Evolutionary conservation across 2,113 vertebrate genomes (phyloP).

Genomic region (Chaetodon auriga): DNA sequence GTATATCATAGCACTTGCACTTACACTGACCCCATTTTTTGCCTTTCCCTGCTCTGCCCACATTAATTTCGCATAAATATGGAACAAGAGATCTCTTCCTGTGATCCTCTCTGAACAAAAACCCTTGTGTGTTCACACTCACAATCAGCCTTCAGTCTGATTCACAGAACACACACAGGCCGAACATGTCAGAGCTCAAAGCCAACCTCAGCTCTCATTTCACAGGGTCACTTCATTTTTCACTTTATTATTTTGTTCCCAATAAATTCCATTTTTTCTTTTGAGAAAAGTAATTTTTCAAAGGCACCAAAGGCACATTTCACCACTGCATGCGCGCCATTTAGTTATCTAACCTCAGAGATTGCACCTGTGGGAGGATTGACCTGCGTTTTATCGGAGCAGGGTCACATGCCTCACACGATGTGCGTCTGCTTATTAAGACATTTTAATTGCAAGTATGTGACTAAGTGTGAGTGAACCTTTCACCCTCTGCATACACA

Average conservation of each 20-base stretch:
- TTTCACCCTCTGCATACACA: neutral
- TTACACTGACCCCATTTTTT: conserved; percentile 24
- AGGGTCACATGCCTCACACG: neutral
- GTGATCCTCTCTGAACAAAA: conserved; percentile 52
- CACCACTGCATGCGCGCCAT: neutral
- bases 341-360: neutral
- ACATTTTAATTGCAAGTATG: neutral
- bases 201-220: neutral
- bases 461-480: neutral
- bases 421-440: neutral
- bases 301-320: neutral
- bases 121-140: conserved; percentile 8
- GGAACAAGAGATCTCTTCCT: conserved; percentile 20
- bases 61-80: conserved; percentile 4
- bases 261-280: conserved; percentile 1
- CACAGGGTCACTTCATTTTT: neutral
- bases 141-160: conserved; percentile 59
- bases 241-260: neutral
- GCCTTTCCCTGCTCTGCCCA: neutral
- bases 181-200: conserved; percentile 22
- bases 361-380: neutral
- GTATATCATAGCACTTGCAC: conserved; percentile 11
- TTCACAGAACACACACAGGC: conserved; percentile 38
- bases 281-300: neutral
- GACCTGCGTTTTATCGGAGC: neutral